These are phyloP conservation scores for Diadema setosum DNA, from an alignment of 35 echinoderm and acorn worm genomes.

Conservation along the genomic window DNA sequence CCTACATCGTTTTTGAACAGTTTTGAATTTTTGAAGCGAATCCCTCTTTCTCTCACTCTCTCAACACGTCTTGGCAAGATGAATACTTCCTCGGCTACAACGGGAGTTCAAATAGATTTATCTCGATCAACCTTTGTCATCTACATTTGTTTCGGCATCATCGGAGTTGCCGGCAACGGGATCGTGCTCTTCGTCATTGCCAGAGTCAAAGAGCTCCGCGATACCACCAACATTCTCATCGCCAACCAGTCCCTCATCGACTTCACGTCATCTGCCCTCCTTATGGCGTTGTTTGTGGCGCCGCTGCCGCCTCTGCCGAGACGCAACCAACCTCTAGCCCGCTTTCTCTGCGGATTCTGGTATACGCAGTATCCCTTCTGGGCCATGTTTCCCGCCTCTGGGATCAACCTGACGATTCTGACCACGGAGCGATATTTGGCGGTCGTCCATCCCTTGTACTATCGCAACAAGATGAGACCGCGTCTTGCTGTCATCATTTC, in stretches of 20 bases:
- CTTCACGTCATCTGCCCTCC: slow-evolving; percentile 35
- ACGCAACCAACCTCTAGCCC: not conserved
- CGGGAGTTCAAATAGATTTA: too few relatives aligned
- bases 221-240: slow-evolving; percentile 53
- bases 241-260: slow-evolving; percentile 79
- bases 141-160: not conserved
- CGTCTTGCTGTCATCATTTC: not conserved
- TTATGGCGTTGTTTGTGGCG: slow-evolving; percentile 7
- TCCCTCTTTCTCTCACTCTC: too few relatives aligned
- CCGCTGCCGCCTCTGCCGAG: not conserved
- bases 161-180: slow-evolving; percentile 35
- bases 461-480: not conserved
- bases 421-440: slow-evolving; percentile 66
- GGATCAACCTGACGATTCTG: slow-evolving; percentile 44
- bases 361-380: slow-evolving; percentile 60
- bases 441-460: slow-evolving; percentile 44
- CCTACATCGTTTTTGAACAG: too few relatives aligned
- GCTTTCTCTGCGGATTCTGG: slow-evolving; percentile 62
- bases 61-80: too few relatives aligned
- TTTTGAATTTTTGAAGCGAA: too few relatives aligned
- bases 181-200: slow-evolving; percentile 6
- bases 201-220: not conserved
- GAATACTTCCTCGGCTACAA: too few relatives aligned
- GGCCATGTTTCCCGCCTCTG: slow-evolving; percentile 33
- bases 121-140: not conserved